These are phyloP conservation scores for Hymenopus coronatus DNA, from an alignment of 2,888 invertebrate genomes.

Conservation along the genomic window DNA sequence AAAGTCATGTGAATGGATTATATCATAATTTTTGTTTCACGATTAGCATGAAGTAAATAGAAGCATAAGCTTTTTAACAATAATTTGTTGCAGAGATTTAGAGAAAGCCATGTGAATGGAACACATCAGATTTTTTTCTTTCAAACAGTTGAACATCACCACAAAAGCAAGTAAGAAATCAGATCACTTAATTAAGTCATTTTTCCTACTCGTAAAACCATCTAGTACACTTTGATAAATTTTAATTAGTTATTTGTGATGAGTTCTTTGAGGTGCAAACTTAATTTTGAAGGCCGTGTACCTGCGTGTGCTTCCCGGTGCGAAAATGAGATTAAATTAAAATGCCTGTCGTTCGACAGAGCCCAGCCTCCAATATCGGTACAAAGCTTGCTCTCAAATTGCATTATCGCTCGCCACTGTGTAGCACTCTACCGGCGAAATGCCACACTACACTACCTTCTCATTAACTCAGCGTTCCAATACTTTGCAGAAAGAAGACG, in stretches of 20 bases:
- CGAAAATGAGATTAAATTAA: slow-evolving; percentile 8
- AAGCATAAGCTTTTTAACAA: no score
- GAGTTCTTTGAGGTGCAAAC: slow-evolving; percentile 13
- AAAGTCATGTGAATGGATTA: no score
- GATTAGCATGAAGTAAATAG: no score
- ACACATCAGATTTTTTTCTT: no score
- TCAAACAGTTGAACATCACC: no score
- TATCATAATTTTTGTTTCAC: no score
- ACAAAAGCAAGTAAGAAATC: no score
- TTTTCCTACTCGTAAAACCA: neutral
- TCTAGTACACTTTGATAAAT: neutral
- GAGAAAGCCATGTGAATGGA: no score
- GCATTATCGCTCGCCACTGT: neutral
- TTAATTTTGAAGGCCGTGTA: neutral
- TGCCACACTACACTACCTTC: neutral
- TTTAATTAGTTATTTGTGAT: slow-evolving; percentile 16
- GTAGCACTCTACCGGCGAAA: neutral
- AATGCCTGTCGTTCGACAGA: neutral
- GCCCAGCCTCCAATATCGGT: neutral
- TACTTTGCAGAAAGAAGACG: neutral
- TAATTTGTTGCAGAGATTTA: no score
- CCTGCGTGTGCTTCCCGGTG: neutral
- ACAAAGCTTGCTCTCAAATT: neutral
- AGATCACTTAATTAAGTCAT: neutral
- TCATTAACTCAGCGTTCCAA: neutral